Conservation (phyloP, 1,140 invertebrate species). For the Drosophila bocqueti region DNA sequence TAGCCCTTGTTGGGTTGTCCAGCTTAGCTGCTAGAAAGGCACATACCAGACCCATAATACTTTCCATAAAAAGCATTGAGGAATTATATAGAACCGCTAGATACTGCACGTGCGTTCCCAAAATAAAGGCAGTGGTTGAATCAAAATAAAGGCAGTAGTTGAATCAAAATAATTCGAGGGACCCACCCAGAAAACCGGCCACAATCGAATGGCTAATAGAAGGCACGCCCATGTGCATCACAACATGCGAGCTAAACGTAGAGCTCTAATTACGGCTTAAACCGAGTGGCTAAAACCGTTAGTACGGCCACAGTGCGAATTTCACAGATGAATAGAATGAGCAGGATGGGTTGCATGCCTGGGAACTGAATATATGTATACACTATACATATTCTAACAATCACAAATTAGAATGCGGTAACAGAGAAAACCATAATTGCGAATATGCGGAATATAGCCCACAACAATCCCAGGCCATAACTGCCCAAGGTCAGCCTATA, state of each 20-base stretch:
- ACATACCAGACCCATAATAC: not conserved
- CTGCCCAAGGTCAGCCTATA: slow-evolving; percentile 25
- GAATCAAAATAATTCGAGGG: slow-evolving; percentile 10
- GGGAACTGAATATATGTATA: slow-evolving; percentile 47
- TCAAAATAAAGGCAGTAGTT: slow-evolving; percentile 8
- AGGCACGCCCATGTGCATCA: slow-evolving; percentile 62
- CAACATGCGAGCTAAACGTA: slow-evolving; percentile 24
- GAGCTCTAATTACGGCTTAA: slow-evolving; percentile 48
- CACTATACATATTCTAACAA: slow-evolving; percentile 33
- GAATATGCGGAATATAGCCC: slow-evolving; percentile 28
- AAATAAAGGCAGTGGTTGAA: slow-evolving; percentile 20
- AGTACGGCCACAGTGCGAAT: slow-evolving; percentile 40
- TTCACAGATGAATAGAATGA: slow-evolving; percentile 62
- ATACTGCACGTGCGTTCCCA: slow-evolving; percentile 45
- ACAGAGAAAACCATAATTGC: slow-evolving; percentile 34
- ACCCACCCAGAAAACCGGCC: slow-evolving; percentile 19
- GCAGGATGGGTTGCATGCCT: slow-evolving; percentile 61
- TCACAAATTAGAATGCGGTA: slow-evolving; percentile 24
- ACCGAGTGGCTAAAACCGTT: slow-evolving; percentile 36
- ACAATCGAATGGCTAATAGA: slow-evolving; percentile 44
- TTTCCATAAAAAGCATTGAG: not conserved
- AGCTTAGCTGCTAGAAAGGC: not conserved
- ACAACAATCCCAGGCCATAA: slow-evolving; percentile 4
- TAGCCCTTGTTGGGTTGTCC: slow-evolving; percentile 9
- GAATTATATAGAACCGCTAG: not conserved